phyloP scores from a whole-genome alignment of 1,140 invertebrate genomes.

The Drosophila sp. region DNA sequence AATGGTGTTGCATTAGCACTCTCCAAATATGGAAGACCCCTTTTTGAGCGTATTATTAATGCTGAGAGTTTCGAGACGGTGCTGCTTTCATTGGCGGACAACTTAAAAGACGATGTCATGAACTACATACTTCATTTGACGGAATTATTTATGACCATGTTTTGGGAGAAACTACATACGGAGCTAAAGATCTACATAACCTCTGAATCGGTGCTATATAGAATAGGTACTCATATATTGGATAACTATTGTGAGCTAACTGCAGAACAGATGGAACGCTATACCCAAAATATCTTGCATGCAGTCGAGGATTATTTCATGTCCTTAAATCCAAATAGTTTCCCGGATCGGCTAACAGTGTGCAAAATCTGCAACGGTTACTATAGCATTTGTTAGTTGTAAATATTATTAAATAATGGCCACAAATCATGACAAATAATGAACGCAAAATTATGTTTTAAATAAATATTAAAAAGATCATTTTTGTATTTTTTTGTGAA shows the following conservation, averaged over 20 bases:
- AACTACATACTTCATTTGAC: slow-evolving; percentile 33
- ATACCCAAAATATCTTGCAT: slow-evolving; percentile 13
- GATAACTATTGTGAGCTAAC: background rate
- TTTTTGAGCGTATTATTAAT: slow-evolving; percentile 49
- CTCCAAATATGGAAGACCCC: slow-evolving; percentile 17
- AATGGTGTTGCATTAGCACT: slow-evolving; percentile 24
- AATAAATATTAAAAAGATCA: slow-evolving; percentile 60
- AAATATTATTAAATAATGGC: background rate
- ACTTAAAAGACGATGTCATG: slow-evolving; percentile 14
- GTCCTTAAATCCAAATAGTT: slow-evolving; percentile 64
- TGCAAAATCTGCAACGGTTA: slow-evolving; percentile 51
- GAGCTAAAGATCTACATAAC: slow-evolving; percentile 53
- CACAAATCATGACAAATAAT: background rate
- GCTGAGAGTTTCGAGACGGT: slow-evolving; percentile 50
- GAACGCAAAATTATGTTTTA: slow-evolving; percentile 21
- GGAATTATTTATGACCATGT: slow-evolving; percentile 35
- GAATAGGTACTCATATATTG: slow-evolving; percentile 35
- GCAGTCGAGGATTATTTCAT: slow-evolving; percentile 42
- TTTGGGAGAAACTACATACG: slow-evolving; percentile 41
- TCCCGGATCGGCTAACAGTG: background rate
- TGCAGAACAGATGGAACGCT: background rate
- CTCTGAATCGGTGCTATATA: slow-evolving; percentile 56
- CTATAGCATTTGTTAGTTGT: slow-evolving; percentile 40
- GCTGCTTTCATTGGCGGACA: slow-evolving; percentile 35
- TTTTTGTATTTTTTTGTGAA: slow-evolving; percentile 58